Conservation (phyloP, 2,797 vertebrate genomes). For the Tauraco hartlaubi region DNA sequence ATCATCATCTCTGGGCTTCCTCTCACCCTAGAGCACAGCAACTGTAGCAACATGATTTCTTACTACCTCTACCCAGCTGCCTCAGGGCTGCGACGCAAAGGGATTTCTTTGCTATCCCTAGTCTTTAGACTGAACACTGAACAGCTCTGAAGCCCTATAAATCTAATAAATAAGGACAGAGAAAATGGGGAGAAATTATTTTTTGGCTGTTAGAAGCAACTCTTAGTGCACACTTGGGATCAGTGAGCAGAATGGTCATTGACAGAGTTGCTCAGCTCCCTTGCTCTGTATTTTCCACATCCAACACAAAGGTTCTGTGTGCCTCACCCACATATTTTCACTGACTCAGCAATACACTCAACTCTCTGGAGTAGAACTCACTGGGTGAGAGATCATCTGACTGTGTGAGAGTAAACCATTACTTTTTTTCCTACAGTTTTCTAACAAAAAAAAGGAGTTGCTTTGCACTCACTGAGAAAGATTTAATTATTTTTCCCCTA, state of each 20-base stretch:
- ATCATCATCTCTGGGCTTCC: not conserved
- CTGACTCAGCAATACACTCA: not conserved
- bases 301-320: not conserved
- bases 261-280: not conserved
- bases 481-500: not conserved
- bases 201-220: not conserved
- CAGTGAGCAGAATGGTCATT: not conserved
- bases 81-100: not conserved
- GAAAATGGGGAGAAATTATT: not conserved
- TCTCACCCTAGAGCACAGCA: not conserved
- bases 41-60: not conserved
- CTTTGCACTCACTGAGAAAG: not conserved
- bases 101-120: not conserved
- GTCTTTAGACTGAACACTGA: not conserved
- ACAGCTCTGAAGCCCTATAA: not conserved
- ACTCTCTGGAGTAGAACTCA: not conserved
- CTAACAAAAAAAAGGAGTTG: not conserved
- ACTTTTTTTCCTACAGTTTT: not conserved
- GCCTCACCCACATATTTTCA: not conserved
- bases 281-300: not conserved
- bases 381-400: not conserved
- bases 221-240: not conserved
- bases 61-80: not conserved
- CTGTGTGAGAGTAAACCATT: not conserved
- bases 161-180: not conserved